Evolutionary conservation across 2,113 vertebrate species (phyloP), one percentile per base, ranked within the genome.

Genomic region (Daphoenositta chrysoptera): DNA sequence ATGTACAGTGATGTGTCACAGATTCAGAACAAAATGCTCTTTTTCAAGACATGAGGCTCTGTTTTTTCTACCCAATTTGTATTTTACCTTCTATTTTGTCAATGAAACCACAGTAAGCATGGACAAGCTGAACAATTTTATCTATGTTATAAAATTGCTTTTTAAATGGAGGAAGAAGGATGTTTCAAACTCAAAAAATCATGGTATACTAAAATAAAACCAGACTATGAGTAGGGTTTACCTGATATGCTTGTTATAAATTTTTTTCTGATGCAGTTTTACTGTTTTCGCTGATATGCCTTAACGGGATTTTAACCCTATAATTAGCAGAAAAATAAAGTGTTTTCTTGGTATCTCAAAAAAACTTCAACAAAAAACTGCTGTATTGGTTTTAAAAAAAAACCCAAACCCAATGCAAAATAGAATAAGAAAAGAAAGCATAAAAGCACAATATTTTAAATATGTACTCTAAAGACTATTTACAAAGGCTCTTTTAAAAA

Each of bases 91-190:
- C 12, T 44, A 9, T 68, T 85, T 85, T 45, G 31, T 80, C 31
- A 35, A 15, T 48, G 37, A 35, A 94, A 72, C 15, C 45, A 37
- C 20, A 80, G 50, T 69, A 92, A 91, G n/a, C 27, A 89, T 56
- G 63, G 44, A 94, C 11, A 50, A 88, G 18, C 9, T 45, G 24
- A 75, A 64, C 28, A 93, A 89, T 91, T 92, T 94, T 68, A 75
- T 50, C 83, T 66, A 11, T 48, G 40, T 33, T 83, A 73, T 16
- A 63, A 95, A 91, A 42, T 23, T 71, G 13, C 26, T 71, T 57
- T 87, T 89, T 54, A 81, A 82, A 85, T 37, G 6, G n/a, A 70
- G 56, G 22, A 90, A 61, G 10, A 35, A 45, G 75, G 78, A 31
- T 51, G 33, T 90, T 73, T 51, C 66, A 93, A 87, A 92, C 35